These are phyloP conservation scores for Drosophila oshimai DNA, from an alignment of 1,140 invertebrate species.

Conservation along the genomic window DNA sequence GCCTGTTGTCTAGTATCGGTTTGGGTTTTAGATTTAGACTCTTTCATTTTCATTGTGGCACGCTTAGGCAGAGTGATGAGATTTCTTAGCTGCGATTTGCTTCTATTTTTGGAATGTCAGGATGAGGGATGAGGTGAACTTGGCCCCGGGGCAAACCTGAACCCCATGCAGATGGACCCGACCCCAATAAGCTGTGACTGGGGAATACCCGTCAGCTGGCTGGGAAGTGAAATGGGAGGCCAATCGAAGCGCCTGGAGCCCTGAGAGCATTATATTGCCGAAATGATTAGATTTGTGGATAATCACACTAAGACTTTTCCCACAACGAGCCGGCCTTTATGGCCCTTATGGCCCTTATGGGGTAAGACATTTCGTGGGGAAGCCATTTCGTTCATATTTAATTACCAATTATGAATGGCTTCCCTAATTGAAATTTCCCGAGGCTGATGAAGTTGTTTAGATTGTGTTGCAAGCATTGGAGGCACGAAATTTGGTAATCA, in stretches of 20 bases:
- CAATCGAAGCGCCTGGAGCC: background rate
- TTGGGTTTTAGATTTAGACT: background rate
- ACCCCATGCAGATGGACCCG: background rate
- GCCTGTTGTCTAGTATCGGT: conserved; percentile 39
- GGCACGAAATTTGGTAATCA: background rate
- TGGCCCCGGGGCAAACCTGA: background rate
- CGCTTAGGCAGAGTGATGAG: conserved; percentile 28
- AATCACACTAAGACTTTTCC: background rate
- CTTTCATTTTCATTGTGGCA: conserved; percentile 30
- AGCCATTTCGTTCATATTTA: background rate
- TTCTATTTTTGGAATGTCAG: conserved; percentile 31
- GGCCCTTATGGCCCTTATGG: too few relatives aligned
- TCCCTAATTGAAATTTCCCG: background rate
- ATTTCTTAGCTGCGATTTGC: conserved; percentile 37
- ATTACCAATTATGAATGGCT: background rate
- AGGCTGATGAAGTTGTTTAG: background rate
- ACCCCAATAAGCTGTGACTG: background rate
- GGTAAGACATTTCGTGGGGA: background rate
- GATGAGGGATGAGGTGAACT: background rate
- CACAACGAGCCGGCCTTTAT: background rate
- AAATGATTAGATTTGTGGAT: conserved; percentile 2
- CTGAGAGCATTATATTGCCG: background rate
- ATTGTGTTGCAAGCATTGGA: background rate
- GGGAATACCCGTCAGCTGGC: background rate
- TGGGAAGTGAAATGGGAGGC: background rate